Evolutionary conservation across 2,888 invertebrate genomes (phyloP), one percentile per base, ranked within the genome.

Genomic region (Drosophila austrosaltans): DNA sequence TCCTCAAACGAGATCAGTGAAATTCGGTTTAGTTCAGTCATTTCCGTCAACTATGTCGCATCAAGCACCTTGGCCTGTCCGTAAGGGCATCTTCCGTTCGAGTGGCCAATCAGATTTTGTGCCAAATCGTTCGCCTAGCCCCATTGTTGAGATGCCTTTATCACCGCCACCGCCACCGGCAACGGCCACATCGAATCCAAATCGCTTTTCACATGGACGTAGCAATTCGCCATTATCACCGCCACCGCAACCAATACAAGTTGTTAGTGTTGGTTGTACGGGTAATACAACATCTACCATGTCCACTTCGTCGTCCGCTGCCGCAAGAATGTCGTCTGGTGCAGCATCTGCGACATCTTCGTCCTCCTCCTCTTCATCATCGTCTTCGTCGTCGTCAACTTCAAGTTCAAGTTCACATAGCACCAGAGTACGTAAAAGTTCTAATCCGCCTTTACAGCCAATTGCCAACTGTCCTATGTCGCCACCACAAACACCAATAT

Each of bases 1-100:
- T 8, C 36, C 28, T 59, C n/a, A 40, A 59, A 42, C 48, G 48
- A 48, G 2, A 48, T 48, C 25, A 48, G 48, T 48, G 4, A 48
- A 25, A 48, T 48, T 30, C 44, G 10, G 25, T 48, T 48, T 22
- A 25, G 48, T 48, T 48, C 48, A 22, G 25, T 48, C 28, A 28
- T 28, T 28, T n/a, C n/a, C 10, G 53, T 20, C 36, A 16, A 25
- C 48, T 63, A 63, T 42, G 91, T 93, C 94, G 89, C 67, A 79
- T 89, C 94, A 95, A 91, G 95, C 94, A 86, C 96, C 96, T 91
- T 96, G 96, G 96, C 95, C 96, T 77, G 94, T 96, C 82, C 94
- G 94, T 87, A 95, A 95, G 86, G 94, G 94, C 63, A 92, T 93
- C 72, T 93, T 93, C 77, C 93, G 93, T 53, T 93, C 93, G 75